phyloP scores from a whole-genome alignment of 2,113 vertebrate species.

The Motacilla tschutschensis region DNA sequence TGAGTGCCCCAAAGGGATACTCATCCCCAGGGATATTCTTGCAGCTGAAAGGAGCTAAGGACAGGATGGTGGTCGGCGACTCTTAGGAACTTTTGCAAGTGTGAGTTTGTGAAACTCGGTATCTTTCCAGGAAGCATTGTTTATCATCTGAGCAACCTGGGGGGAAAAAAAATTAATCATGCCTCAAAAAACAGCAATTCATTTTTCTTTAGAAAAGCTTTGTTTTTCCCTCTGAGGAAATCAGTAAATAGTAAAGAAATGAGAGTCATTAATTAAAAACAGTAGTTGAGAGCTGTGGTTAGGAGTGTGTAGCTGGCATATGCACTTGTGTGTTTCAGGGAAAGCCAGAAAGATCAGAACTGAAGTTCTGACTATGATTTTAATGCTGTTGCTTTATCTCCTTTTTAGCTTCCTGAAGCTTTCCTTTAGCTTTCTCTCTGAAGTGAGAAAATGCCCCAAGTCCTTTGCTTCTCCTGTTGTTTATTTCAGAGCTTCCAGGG shows the following conservation, averaged over 20 bases:
- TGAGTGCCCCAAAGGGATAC: too few species aligned
- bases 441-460: background rate
- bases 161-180: background rate
- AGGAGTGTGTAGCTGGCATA: background rate
- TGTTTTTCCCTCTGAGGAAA: background rate
- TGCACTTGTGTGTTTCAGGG: background rate
- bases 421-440: too few species aligned
- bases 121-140: background rate
- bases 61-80: background rate
- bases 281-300: background rate
- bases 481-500: background rate
- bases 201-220: background rate
- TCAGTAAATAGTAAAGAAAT: background rate
- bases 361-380: background rate
- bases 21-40: background rate
- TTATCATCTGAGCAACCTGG: background rate
- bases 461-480: background rate
- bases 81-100: background rate
- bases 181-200: background rate
- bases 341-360: background rate
- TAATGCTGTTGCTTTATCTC: background rate
- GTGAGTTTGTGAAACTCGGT: background rate
- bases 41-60: background rate
- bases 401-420: background rate
- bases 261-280: background rate